Evolutionary conservation across 2,113 vertebrate genomes (phyloP), one percentile per base, ranked within the genome.

Genomic region (Phaethon lepturus): DNA sequence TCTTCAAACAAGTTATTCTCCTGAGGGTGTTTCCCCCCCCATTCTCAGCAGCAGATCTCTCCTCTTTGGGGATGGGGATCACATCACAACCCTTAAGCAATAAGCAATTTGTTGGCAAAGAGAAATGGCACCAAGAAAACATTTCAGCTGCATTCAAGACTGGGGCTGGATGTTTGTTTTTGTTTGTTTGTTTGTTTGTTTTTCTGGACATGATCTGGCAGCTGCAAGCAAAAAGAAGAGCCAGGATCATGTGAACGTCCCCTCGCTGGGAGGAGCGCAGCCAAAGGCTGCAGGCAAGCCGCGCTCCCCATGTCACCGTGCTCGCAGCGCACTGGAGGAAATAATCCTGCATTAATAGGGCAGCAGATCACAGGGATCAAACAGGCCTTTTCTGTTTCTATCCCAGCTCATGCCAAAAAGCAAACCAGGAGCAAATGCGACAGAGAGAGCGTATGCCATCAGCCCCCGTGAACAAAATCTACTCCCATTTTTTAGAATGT

Each of bases 321-420:
- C 91, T 94, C 71, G 59, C 44, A 81, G 91, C 7, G 4, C 38
- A 62, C 84, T 88, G 87, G 59, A 94, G 77, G 96, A 96, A 82
- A 88, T 76, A 96, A 97, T 93, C 93, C 81, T 66, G 91, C 78
- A 88, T 94, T 96, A 93, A 89, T 52, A 88, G 91, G 81, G 80
- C 84, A 96, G 87, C 91, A 90, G 89, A 91, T 90, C 84, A 93
- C 49, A 92, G 71, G 42, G 42, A 93, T 93, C 89, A 85, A 72
- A 75, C 26, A 69, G n/a, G 52, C 59, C 84, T 91, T 85, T 95
- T 95, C 69, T 82, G 72, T 72, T 93, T 88, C 89, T 79, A 85
- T 18, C 29, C 26, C 49, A 74, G 40, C 45, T 88, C 5, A 1
- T 31, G 68, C 42, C 23, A 87, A 75, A 93, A 76, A 66, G 7